These are phyloP conservation scores for Nephrotoma appendiculata DNA, from an alignment of 2,888 invertebrate species.

Conservation along the genomic window DNA sequence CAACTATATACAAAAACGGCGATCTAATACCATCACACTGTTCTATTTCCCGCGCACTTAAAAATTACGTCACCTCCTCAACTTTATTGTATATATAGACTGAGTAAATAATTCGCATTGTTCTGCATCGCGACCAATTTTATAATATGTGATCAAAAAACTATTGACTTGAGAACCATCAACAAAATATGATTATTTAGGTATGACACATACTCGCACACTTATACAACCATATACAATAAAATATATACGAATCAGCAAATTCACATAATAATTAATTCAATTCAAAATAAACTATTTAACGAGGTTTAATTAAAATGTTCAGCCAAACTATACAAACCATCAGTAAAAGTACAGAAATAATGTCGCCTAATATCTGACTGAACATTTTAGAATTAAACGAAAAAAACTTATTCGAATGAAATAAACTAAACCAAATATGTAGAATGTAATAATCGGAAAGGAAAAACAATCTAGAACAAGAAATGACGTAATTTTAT, in stretches of 20 bases:
- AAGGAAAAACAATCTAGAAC: not conserved
- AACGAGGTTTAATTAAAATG: not conserved
- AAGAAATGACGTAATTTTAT: not conserved
- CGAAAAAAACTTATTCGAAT: not conserved
- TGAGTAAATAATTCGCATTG: not conserved
- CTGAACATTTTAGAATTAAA: too few relatives aligned
- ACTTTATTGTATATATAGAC: not conserved
- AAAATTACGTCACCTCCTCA: not conserved
- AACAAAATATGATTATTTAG: not conserved
- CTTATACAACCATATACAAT: not conserved
- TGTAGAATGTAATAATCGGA: not conserved
- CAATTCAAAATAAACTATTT: not conserved
- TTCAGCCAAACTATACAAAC: not conserved
- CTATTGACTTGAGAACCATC: not conserved
- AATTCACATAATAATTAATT: not conserved
- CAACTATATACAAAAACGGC: not conserved
- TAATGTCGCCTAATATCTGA: too few relatives aligned
- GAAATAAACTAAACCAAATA: not conserved
- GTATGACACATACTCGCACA: not conserved
- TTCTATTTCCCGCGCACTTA: not conserved
- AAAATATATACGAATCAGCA: not conserved
- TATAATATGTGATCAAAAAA: not conserved
- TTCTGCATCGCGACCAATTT: not conserved
- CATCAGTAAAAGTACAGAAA: not conserved
- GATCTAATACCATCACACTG: not conserved